A percentile compares a stretch with the other conserved stretches of the same genome.
phyloP scores from a whole-genome alignment of 2,113 vertebrate genomes.

The Boleophthalmus pectinirostris region DNA sequence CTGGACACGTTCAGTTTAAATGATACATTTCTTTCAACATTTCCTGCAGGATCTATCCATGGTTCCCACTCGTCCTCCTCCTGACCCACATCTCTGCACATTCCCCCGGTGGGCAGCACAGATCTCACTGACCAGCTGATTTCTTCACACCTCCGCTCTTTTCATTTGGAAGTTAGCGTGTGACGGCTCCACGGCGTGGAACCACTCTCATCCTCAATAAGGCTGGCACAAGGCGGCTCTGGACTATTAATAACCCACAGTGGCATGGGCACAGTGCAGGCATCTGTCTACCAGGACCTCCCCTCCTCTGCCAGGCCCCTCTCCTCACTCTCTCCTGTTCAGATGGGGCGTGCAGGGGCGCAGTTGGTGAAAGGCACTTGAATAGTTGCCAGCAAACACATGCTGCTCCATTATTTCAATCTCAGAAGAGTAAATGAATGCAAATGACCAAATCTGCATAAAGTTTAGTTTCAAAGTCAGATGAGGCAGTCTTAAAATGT shows the following conservation, averaged over 20 bases:
- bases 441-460: slow-evolving; percentile 35
- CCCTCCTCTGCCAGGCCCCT: slow-evolving; percentile 17
- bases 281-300: slow-evolving; percentile 69
- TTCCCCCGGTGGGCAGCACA: slow-evolving; percentile 7
- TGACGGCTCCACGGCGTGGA: slow-evolving; percentile 53
- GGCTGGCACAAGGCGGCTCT: slow-evolving; percentile 66
- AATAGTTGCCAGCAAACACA: slow-evolving; percentile 55
- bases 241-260: slow-evolving; percentile 75
- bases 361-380: slow-evolving; percentile 65
- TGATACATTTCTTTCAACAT: background rate
- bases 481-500: slow-evolving; percentile 15
- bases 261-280: slow-evolving; percentile 72
- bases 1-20: background rate
- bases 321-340: slow-evolving; percentile 27
- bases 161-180: slow-evolving; percentile 74
- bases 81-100: background rate
- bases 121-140: slow-evolving; percentile 29
- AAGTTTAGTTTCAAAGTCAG: slow-evolving; percentile 38
- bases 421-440: slow-evolving; percentile 39
- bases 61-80: background rate
- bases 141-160: slow-evolving; percentile 60
- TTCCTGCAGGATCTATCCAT: background rate
- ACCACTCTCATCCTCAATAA: slow-evolving; percentile 66
- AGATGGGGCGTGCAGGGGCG: slow-evolving; percentile 48
- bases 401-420: slow-evolving; percentile 49